phyloP scores from a whole-genome alignment of 2,113 vertebrate species.

The Hoplias malabaricus region DNA sequence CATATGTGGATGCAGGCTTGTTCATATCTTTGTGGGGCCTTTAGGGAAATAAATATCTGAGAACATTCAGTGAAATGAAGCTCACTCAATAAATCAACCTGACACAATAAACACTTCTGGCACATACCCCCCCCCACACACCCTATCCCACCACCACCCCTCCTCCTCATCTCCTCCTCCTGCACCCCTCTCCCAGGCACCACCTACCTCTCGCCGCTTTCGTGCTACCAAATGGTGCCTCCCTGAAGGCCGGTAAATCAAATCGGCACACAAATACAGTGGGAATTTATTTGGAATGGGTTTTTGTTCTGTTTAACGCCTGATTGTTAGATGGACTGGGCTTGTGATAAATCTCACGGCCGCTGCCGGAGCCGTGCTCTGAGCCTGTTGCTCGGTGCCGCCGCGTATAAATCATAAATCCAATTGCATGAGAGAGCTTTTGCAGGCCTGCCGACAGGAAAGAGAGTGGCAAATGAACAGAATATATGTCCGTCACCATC shows the following conservation, averaged over 20 bases:
- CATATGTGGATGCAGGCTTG: conserved; percentile 99
- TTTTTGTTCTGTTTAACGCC: conserved; percentile 98
- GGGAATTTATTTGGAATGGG: conserved; percentile 99
- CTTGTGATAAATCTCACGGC: conserved; percentile 92
- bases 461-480: conserved; percentile 45
- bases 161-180: conserved; percentile 76
- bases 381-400: conserved; percentile 66
- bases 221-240: conserved; percentile 98
- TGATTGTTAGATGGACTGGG: conserved; percentile 93
- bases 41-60: conserved; percentile 99
- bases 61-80: conserved; percentile 99
- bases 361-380: conserved; percentile 65
- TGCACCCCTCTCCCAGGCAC: conserved; percentile 82
- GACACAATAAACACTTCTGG: conserved; percentile 99
- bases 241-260: conserved; percentile 99
- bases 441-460: conserved; percentile 37
- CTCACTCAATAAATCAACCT: conserved; percentile 99
- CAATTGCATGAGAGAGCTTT: conserved; percentile 46
- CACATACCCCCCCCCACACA: conserved; percentile 88
- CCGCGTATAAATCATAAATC: conserved; percentile 56
- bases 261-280: conserved; percentile 97
- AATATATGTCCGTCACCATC: conserved; percentile 42
- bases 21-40: conserved; percentile 99
- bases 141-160: conserved; percentile 75
- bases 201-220: conserved; percentile 94